A percentile compares a stretch with the other conserved stretches of the same genome.
These are phyloP conservation scores for Sipha maydis DNA, from an alignment of 2,888 invertebrate species.

Conservation along the genomic window DNA sequence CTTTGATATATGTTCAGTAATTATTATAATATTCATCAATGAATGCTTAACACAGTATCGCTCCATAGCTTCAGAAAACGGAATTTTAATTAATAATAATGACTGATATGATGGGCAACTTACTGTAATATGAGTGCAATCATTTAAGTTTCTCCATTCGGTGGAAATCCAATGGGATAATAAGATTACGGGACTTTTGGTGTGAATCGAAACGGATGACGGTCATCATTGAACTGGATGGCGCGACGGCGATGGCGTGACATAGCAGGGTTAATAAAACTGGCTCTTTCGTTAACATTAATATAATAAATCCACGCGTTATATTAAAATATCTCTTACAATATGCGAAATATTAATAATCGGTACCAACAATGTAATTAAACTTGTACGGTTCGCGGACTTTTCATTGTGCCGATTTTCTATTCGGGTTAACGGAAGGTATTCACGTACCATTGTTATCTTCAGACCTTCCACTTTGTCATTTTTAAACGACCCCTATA, in stretches of 20 bases:
- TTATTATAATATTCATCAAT: too few species aligned
- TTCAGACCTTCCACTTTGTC: conserved; percentile 22
- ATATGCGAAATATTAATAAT: conserved; percentile 39
- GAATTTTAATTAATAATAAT: conserved; percentile 2
- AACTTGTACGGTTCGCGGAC: conserved; percentile 53
- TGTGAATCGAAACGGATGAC: conserved; percentile 41
- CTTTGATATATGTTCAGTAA: too few species aligned
- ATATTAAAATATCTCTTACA: conserved; percentile 13
- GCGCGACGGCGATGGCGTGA: not conserved
- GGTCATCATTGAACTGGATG: not conserved
- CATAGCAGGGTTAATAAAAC: conserved; percentile 36
- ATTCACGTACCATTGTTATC: conserved; percentile 17
- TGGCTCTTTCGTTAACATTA: conserved; percentile 13
- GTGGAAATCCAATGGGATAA: conserved; percentile 5
- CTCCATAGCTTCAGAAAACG: not conserved
- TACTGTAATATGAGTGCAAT: not conserved
- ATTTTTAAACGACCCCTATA: conserved; percentile 37
- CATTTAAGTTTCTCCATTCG: conserved; percentile 6
- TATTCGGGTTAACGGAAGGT: conserved; percentile 44
- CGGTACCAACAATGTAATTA: conserved; percentile 49
- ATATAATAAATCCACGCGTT: not conserved
- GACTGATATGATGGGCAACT: not conserved
- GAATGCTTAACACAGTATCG: too few species aligned
- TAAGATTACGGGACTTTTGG: conserved; percentile 27
- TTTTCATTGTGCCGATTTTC: conserved; percentile 58